Evolutionary conservation across 2,113 vertebrate species (phyloP), one percentile per base, ranked within the genome.

Genomic region (Mormoops blainvillei): DNA sequence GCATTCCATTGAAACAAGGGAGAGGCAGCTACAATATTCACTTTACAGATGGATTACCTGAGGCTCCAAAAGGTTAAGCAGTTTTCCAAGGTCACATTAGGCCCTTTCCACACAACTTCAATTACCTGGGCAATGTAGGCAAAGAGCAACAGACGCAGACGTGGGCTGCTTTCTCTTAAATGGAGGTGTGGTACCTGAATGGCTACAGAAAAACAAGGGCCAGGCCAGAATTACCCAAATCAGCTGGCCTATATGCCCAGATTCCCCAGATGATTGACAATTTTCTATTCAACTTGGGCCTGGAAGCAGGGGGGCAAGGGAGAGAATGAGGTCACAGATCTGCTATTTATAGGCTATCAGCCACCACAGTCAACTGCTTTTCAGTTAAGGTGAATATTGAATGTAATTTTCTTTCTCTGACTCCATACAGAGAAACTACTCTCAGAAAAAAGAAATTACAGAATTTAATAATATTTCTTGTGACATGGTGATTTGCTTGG

Each of bases 21-120:
- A 82, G 63, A 94, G 45, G 94, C 88, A 65, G 58, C 88, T 91
- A 91, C 93, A 78, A 94, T 92, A 96, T 96, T 97, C 97, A 7
- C 92, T 97, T 95, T 97, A 94, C 95, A 97, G 96, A 97, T 91
- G 96, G 91, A 96, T 96, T 97, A 97, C 97, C 96, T 95, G 95
- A 93, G 95, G 89, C 95, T 96, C 52, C 1, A 2, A 89, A 97
- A 96, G 95, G 93, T 96, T 96, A 94, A 95, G 93, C 81, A 89
- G 97, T 95, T 95, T 96, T 92, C 94, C 96, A 95, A 97, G 97
- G 96, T 97, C 97, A 81, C 77, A 28, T 95, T 83, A 91, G 78
- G 96, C 93, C 83, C 83, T 50, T 94, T 97, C 95, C 91, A 97
- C 89, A 96, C 89, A 91, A 94, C 56, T 54, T 68, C 95, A 94